Evolutionary conservation across 1,140 invertebrate genomes (phyloP).

Genomic region (Reticulitermes speratus): DNA sequence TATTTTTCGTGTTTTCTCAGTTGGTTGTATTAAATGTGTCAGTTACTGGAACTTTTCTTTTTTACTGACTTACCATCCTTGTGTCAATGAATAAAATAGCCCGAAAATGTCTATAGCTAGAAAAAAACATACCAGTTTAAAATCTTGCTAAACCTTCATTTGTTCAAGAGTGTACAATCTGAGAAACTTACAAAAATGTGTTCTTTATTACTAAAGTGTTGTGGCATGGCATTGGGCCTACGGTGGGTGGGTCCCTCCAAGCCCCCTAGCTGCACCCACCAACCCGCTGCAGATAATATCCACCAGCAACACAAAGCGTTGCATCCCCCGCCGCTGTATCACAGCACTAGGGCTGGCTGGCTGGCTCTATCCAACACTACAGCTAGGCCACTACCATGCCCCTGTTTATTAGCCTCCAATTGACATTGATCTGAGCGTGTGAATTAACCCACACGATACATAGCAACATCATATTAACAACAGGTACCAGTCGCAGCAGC

Average conservation of each 20-base stretch:
- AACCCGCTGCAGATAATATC: constrained; percentile 15
- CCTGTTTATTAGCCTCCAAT: constrained; percentile 29
- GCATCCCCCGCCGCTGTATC: background rate
- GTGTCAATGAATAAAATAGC: no score
- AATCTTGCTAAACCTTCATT: background rate
- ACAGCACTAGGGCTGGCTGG: background rate
- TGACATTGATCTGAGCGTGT: constrained; percentile 29
- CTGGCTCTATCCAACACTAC: background rate
- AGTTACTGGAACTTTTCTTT: no score
- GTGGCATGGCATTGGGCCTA: background rate
- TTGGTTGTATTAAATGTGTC: no score
- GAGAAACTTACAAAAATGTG: background rate
- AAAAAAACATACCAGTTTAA: background rate
- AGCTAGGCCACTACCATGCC: constrained; percentile 3
- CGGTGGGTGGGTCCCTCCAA: constrained; percentile 1
- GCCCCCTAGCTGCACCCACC: constrained; percentile 6
- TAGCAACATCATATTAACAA: constrained; percentile 30
- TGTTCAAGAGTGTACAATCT: background rate
- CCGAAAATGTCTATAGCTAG: no score
- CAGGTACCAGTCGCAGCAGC: background rate
- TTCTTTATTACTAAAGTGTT: background rate
- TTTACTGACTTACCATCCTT: no score
- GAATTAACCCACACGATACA: constrained; percentile 29
- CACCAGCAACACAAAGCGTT: background rate
- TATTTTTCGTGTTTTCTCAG: no score